Percentiles rank a stretch among this genome's conserved stretches.
Evolutionary conservation across 2,797 vertebrate species (phyloP).

Genomic region (Glyptemys insculpta): DNA sequence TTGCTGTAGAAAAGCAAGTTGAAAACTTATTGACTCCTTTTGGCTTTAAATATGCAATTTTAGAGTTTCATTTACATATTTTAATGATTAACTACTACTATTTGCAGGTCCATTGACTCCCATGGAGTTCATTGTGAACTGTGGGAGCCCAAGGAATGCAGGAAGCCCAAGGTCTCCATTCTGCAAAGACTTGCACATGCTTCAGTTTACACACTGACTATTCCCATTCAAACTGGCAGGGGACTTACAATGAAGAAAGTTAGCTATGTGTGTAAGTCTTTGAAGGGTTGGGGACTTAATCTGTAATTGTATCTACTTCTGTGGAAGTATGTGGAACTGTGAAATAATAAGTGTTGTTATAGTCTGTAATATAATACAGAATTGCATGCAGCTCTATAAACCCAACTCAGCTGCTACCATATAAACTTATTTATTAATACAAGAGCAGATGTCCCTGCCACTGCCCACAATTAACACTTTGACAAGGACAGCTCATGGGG

Average conservation of each 20-base stretch:
- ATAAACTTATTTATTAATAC: slow-evolving; percentile 23
- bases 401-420: neutral
- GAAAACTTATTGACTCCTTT: neutral
- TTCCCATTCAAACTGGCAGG: neutral
- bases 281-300: neutral
- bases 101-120: accelerated
- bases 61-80: neutral
- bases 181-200: neutral
- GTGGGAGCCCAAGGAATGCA: neutral
- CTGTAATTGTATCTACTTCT: neutral
- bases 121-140: neutral
- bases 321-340: neutral
- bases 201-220: neutral
- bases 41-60: neutral
- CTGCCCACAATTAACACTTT: slow-evolving; percentile 61
- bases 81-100: neutral
- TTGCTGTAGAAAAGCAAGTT: neutral
- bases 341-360: slow-evolving; percentile 1
- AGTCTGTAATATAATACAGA: slow-evolving; percentile 19
- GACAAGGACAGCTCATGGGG: slow-evolving; percentile 36
- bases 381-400: neutral
- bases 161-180: neutral
- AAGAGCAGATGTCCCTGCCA: neutral
- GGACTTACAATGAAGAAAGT: neutral
- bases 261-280: accelerated